These are phyloP conservation scores for Callimorpha dominula DNA, from an alignment of 2,888 invertebrate genomes.

Conservation along the genomic window DNA sequence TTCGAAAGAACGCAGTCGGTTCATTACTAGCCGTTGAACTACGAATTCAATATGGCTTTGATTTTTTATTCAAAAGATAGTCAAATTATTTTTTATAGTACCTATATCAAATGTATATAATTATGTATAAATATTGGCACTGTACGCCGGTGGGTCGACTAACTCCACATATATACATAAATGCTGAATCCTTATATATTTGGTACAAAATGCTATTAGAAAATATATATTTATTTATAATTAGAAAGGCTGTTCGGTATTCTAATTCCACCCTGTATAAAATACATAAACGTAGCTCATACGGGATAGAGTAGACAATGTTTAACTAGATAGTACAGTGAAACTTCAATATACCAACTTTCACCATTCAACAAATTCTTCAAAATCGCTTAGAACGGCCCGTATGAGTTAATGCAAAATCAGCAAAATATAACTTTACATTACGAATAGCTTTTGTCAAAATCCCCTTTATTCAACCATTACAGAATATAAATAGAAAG, in stretches of 20 bases:
- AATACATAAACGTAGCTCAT: neutral
- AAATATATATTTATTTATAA: conserved; percentile 16
- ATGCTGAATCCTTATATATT: conserved; percentile 48
- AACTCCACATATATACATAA: conserved; percentile 51
- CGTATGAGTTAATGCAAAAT: neutral
- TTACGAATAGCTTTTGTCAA: neutral
- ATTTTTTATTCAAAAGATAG: neutral
- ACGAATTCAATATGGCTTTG: neutral
- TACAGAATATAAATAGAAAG: too few species aligned
- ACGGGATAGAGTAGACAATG: neutral
- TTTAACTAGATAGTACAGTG: neutral
- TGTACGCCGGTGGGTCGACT: conserved; percentile 54
- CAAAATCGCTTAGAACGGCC: neutral
- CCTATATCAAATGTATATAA: conserved; percentile 22
- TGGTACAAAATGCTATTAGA: conserved; percentile 44
- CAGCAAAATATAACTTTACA: neutral
- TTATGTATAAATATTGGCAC: conserved; percentile 45
- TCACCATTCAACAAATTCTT: neutral
- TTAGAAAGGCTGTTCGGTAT: conserved; percentile 1
- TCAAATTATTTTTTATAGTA: conserved; percentile 22
- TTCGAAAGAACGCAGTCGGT: neutral
- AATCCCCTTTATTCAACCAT: neutral
- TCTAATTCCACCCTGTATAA: conserved; percentile 6
- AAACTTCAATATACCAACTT: neutral
- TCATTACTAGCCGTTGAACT: neutral